Evolutionary conservation across 2,797 vertebrate genomes (phyloP), one percentile per base, ranked within the genome.

Genomic region (Numenius phaeopus): DNA sequence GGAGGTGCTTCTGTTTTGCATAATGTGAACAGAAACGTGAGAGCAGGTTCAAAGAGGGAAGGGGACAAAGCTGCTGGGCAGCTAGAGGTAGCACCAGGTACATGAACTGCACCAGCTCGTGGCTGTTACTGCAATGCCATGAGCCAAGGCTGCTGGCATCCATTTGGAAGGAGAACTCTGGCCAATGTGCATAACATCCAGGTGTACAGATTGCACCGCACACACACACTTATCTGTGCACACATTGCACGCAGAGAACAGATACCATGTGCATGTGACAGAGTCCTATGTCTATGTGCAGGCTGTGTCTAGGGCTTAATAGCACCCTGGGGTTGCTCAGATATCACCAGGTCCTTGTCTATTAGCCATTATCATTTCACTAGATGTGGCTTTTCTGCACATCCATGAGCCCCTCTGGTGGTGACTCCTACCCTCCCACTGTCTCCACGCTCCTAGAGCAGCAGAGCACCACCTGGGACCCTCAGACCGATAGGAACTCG

Each of bases 21-120:
- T 14, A 15, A 30, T 1, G 46, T 3, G 71, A 61, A 5, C 57
- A 89, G 85, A 64, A 76, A 10, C 3, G 15, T 3, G n/a, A 67
- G 7, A 0, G 9, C 18, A 39, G 27, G 15, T 9, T 83, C 81
- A 27, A 19, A 47, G 71, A 19, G 66, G 50, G 55, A 70, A 66
- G 55, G 40, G 59, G 24, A 40, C 30, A 47, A 21, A 66, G 55
- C 73, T 66, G 37, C 52, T 30, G 64, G 50, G 9, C 24, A 24
- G 11, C 40, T 66, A 55, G 54, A 50, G 44, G 50, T 49, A 54
- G 40, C 61, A 55, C 21, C 21, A 54, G 42, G 34, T 57, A 47
- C 23, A 7, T 0, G 0, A 32, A n/a, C 9, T 13, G 47, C 44
- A 34, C 9, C 67, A 71, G 11, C 11, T 67, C 7, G 2, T 32